These are phyloP conservation scores for Rotaria magnacalcarata DNA, from an alignment of 2,888 invertebrate species.

Conservation along the genomic window DNA sequence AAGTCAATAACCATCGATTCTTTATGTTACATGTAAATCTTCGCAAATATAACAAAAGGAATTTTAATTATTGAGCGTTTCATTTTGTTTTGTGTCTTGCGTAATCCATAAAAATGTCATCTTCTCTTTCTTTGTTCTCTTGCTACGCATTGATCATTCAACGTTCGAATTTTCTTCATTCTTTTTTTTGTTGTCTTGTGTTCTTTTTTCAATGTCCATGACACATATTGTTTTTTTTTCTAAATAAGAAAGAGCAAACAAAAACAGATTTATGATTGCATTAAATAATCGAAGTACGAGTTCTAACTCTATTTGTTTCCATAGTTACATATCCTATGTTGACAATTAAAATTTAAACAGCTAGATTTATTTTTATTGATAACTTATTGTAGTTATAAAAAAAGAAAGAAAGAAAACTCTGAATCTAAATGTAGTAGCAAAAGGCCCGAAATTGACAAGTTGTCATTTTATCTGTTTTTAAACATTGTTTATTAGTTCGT, in stretches of 20 bases:
- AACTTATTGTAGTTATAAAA: too few relatives aligned
- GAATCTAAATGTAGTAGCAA: too few relatives aligned
- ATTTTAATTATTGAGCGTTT: neutral
- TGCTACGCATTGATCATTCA: neutral
- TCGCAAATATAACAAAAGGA: neutral
- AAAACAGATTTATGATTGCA: neutral
- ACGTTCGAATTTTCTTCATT: neutral
- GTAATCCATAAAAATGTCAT: neutral
- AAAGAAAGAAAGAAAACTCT: too few relatives aligned
- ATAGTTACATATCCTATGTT: too few relatives aligned
- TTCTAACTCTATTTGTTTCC: too few relatives aligned
- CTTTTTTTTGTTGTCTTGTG: neutral
- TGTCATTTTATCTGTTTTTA: too few relatives aligned
- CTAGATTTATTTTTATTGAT: too few relatives aligned
- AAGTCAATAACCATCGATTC: neutral
- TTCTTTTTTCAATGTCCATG: slow-evolving; percentile 1
- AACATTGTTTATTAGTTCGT: too few relatives aligned
- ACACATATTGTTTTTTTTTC: slow-evolving; percentile 28
- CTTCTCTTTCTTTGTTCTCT: neutral
- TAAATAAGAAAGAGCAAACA: neutral
- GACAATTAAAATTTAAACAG: too few relatives aligned
- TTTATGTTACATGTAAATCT: slow-evolving; percentile 10
- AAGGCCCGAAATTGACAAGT: too few relatives aligned
- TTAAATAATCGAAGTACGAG: too few relatives aligned
- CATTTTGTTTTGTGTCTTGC: neutral